Percentiles rank a stretch among this genome's conserved stretches.
Conservation (phyloP, 2,888 invertebrate species). For the Diaprepes abbreviatus region DNA sequence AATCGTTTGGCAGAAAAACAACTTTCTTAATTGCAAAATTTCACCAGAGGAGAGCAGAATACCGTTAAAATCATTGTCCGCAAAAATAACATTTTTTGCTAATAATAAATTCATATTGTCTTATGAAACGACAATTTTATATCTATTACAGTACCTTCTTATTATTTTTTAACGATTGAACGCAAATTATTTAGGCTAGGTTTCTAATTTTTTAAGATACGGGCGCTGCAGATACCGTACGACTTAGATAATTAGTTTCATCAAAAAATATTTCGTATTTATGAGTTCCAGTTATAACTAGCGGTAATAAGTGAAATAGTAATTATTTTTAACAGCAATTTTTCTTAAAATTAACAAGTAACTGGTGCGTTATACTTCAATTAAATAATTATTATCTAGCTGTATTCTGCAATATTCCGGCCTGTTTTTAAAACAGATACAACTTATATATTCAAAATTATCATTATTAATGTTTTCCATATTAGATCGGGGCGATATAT, state of each 20-base stretch:
- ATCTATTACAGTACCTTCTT: not conserved
- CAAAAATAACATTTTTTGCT: no score
- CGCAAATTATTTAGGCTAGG: not conserved
- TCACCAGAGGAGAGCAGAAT: no score
- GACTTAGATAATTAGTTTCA: conserved; percentile 6
- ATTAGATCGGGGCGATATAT: no score
- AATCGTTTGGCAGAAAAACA: no score
- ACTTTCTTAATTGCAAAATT: no score
- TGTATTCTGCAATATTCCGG: not conserved
- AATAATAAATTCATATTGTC: no score
- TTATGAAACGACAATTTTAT: no score
- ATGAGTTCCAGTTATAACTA: conserved; percentile 12
- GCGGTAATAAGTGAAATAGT: not conserved
- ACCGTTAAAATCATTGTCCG: no score
- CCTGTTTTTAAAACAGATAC: no score
- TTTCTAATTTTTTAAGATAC: not conserved
- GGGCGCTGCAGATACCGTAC: not conserved
- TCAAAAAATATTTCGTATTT: conserved; percentile 7
- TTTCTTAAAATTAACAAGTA: not conserved
- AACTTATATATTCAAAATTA: no score
- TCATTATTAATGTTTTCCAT: no score
- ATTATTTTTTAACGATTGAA: not conserved
- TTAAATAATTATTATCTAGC: not conserved
- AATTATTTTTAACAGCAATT: not conserved
- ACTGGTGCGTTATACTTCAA: not conserved